phyloP scores from a whole-genome alignment of 2,113 vertebrate species.

The Malurus melanocephalus region DNA sequence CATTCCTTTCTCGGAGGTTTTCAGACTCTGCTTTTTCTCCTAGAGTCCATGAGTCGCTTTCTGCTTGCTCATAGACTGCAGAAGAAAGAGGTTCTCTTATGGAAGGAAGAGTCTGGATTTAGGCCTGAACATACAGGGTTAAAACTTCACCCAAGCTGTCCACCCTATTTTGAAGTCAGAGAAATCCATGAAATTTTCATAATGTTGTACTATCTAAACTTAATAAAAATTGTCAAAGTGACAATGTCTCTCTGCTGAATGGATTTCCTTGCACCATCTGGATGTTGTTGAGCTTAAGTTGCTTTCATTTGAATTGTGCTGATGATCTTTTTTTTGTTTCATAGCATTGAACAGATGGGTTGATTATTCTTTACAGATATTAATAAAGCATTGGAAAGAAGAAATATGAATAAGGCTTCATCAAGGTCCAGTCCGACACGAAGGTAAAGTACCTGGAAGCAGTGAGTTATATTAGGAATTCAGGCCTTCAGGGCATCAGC shows the following conservation, averaged over 20 bases:
- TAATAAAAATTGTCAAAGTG: constrained; percentile 72
- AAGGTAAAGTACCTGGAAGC: constrained; percentile 96
- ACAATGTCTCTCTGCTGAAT: constrained; percentile 71
- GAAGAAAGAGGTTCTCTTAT: constrained; percentile 49
- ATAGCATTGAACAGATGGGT: constrained; percentile 97
- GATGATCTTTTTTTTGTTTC: constrained; percentile 78
- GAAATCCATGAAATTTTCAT: constrained; percentile 13
- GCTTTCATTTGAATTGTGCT: constrained; percentile 79
- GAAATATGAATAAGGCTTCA: constrained; percentile 93
- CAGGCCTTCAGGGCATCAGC: constrained; percentile 69
- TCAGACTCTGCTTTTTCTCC: constrained; percentile 59
- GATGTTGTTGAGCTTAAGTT: constrained; percentile 71
- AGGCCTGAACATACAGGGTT: constrained; percentile 5
- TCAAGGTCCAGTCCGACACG: constrained; percentile 95
- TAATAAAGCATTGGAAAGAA: constrained; percentile 99
- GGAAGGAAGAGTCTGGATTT: constrained; percentile 20
- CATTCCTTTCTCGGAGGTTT: constrained; percentile 7
- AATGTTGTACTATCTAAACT: constrained; percentile 54
- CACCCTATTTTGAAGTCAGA: constrained; percentile 41
- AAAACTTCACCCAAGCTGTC: constrained; percentile 12
- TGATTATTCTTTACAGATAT: constrained; percentile 99
- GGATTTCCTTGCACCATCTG: constrained; percentile 72
- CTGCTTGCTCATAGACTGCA: constrained; percentile 46
- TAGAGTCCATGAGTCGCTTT: constrained; percentile 47
- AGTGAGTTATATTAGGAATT: constrained; percentile 75